Evolutionary conservation across 2,888 invertebrate genomes (phyloP).

Genomic region (Lucinisca nassula): DNA sequence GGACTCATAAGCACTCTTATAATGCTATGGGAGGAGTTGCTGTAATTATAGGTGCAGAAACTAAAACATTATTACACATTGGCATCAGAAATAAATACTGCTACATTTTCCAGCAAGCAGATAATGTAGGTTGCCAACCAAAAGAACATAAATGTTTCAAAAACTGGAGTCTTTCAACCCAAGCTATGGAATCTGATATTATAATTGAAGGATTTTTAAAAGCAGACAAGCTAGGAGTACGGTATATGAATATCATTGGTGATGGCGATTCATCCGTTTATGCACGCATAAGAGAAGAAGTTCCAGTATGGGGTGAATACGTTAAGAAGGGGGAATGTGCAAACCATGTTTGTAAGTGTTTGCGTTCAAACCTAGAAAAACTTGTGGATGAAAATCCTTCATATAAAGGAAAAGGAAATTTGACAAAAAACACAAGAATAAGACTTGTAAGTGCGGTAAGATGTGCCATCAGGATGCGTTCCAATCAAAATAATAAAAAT

Average conservation of each 20-base stretch:
- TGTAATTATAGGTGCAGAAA: neutral
- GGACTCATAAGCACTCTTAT: neutral
- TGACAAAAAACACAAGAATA: constrained; percentile 24
- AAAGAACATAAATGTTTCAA: constrained; percentile 22
- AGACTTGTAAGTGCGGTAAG: neutral
- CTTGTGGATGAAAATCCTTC: constrained; percentile 17
- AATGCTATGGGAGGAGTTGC: neutral
- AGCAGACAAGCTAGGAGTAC: constrained; percentile 34
- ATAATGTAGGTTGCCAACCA: neutral
- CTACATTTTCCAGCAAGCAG: neutral
- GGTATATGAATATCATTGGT: constrained; percentile 27
- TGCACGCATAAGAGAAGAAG: constrained; percentile 20
- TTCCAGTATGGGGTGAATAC: constrained; percentile 26
- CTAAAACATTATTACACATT: constrained; percentile 63
- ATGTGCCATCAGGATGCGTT: constrained; percentile 11
- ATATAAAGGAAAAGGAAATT: constrained; percentile 29
- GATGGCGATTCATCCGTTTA: constrained; percentile 33
- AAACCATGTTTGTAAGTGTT: constrained; percentile 43
- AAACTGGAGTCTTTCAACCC: constrained; percentile 26
- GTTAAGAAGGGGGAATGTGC: constrained; percentile 41
- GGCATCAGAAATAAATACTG: constrained; percentile 47
- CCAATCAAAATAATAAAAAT: neutral
- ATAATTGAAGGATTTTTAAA: constrained; percentile 54
- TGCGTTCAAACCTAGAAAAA: constrained; percentile 37
- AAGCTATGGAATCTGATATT: constrained; percentile 60